Evolutionary conservation across 2,797 vertebrate genomes (phyloP), one percentile per base, ranked within the genome.

Genomic region (Pygocentrus nattereri): DNA sequence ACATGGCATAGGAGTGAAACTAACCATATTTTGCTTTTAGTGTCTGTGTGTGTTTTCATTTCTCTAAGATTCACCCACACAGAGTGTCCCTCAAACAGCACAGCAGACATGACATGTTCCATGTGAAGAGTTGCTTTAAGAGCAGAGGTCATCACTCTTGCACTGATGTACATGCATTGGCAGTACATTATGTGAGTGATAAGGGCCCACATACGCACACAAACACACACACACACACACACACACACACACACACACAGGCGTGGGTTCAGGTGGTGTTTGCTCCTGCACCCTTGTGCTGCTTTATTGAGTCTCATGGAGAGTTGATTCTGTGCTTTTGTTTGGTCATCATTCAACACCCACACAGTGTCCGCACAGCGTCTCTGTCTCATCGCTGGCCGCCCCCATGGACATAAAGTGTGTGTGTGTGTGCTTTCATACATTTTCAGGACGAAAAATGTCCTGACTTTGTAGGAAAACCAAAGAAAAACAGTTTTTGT

Each of bases 281-380:
- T 83, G 85, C 76, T 69, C 44, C 74, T 59, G 49, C 74, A 68
- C 71, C 74, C 81, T 74, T 44, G 21, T 78, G 76, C 72, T 85
- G 79, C 65, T 88, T 88, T 88, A 88, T 88, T 88, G 87, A 88
- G 85, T 84, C 79, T 84, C 81, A 78, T 73, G 47, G 83, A 68
- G 76, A 86, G 85, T 82, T 88, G 85, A 86, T 85, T 78, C 83
- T 75, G 81, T 72, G 79, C 81, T 71, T 49, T 82, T 71, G 87
- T 85, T 89, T 87, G 90, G 87, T 92, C 90, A 92, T 93, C 92
- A 89, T 89, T 93, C 92, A 94, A 90, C 92, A 84, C 92, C 92
- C 87, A 92, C 93, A 89, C 74, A 54, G 80, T 88, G 91, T 92
- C 91, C 83, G 76, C 72, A 31, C 44, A 77, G 30, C 31, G 50